Evolutionary conservation across 2,888 invertebrate species (phyloP), one percentile per base, ranked within the genome.

Genomic region (Pyralis farinalis): DNA sequence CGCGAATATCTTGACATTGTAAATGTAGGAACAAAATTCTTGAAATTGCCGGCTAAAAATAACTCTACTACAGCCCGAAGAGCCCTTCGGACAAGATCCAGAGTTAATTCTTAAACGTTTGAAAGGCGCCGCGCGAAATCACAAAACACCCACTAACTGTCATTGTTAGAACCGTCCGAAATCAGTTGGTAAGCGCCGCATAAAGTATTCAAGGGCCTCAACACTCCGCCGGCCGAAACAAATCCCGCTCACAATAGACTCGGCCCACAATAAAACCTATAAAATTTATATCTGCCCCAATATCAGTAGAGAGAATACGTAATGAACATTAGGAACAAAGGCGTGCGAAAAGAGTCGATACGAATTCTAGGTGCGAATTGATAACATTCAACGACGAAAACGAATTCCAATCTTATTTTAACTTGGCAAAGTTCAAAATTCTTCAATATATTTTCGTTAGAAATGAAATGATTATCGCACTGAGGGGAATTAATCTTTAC

Each of bases 251-350:
- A 74, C 72, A 73, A 73, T 67, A 71, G 60, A 64, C 52, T 60
- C 58, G 55, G 58, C 57, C 63, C 65, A 62, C 74, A 71, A 73
- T 75, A 77, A 76, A 80, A 80, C 71, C 73, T 75, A 79, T 77
- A 78, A 77, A 77, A 77, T 79, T 69, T 80, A 82, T 83, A 80
- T 78, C 73, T 71, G 70, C 64, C 16, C 16, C 78, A 65, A 81
- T 78, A 80, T 75, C 77, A 74, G 75, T 71, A 72, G 71, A 81
- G 74, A 69, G 83, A 84, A 84, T 82, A 80, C 78, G 71, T 82
- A 84, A 84, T 84, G 82, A 83, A 80, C 81, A 84, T 84, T 82
- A 83, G 72, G 77, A 83, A 81, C 80, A 81, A 82, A 81, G 72
- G 72, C 74, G 75, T 63, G 67, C 64, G 78, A 79, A 80, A 80